These are phyloP conservation scores for Myodes glareolus DNA, from an alignment of 2,113 vertebrate species.

Conservation along the genomic window DNA sequence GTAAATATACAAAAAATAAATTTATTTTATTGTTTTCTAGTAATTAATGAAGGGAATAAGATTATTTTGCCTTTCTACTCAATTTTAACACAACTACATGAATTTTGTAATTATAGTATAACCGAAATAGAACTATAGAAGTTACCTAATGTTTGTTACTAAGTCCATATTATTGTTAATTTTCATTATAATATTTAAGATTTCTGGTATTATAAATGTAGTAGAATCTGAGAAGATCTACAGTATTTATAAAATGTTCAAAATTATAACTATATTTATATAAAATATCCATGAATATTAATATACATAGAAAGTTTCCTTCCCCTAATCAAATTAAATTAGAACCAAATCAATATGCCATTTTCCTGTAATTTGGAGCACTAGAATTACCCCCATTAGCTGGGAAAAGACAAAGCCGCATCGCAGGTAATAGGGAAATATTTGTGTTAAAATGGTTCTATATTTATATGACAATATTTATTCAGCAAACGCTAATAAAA, in stretches of 20 bases:
- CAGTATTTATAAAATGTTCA: constrained; percentile 27
- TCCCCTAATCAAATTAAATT: background rate
- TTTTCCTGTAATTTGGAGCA: background rate
- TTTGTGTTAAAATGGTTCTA: background rate
- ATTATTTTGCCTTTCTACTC: background rate
- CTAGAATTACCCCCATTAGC: background rate
- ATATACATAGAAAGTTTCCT: background rate
- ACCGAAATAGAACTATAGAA: constrained; percentile 16
- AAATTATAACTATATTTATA: constrained; percentile 24
- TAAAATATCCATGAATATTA: background rate
- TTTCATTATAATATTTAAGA: constrained; percentile 23
- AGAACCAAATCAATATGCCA: background rate
- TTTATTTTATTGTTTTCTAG: background rate
- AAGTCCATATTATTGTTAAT: background rate
- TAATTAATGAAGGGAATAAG: constrained; percentile 32
- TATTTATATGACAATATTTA: constrained; percentile 23
- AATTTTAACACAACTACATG: constrained; percentile 36
- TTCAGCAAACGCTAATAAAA: background rate
- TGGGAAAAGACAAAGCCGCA: background rate
- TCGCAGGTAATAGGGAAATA: background rate
- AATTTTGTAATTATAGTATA: constrained; percentile 34
- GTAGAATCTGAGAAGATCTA: background rate
- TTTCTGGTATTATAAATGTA: constrained; percentile 40
- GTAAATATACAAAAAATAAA: constrained; percentile 19
- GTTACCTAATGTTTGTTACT: constrained; percentile 19